Evolutionary conservation across 2,888 invertebrate genomes (phyloP).

Genomic region (Patella depressa): DNA sequence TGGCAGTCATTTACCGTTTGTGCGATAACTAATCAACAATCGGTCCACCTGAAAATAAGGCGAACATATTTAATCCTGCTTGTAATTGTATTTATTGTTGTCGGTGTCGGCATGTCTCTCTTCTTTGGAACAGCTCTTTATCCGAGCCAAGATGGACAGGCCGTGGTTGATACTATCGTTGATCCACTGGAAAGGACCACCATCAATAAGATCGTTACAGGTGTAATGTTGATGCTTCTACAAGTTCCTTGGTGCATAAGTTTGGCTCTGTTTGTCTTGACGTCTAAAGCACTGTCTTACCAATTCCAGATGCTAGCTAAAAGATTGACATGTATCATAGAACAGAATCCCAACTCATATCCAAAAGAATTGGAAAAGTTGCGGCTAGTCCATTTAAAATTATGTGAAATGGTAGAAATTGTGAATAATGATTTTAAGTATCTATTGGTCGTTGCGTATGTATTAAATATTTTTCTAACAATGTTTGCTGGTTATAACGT

Average conservation of each 20-base stretch:
- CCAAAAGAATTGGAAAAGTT: neutral
- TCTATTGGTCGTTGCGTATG: neutral
- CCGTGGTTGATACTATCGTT: neutral
- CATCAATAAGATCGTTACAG: neutral
- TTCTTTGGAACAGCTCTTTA: neutral
- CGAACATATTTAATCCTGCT: neutral
- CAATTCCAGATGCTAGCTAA: neutral
- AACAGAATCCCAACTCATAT: neutral
- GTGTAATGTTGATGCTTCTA: neutral
- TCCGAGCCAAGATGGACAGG: neutral
- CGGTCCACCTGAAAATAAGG: neutral
- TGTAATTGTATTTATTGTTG: neutral
- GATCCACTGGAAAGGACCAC: neutral
- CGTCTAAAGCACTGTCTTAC: neutral
- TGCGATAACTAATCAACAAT: neutral
- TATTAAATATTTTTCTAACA: neutral
- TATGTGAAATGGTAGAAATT: neutral
- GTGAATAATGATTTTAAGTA: neutral
- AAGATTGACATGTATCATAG: neutral
- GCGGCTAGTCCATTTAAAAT: neutral
- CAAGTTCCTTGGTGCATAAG: neutral
- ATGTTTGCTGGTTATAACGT: neutral
- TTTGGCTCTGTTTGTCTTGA: neutral
- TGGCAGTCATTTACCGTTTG: neutral
- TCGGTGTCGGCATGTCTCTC: neutral